Percentiles rank a stretch among this genome's conserved stretches.
phyloP scores from a whole-genome alignment of 2,888 invertebrate genomes.

The Athetis lepigone region DNA sequence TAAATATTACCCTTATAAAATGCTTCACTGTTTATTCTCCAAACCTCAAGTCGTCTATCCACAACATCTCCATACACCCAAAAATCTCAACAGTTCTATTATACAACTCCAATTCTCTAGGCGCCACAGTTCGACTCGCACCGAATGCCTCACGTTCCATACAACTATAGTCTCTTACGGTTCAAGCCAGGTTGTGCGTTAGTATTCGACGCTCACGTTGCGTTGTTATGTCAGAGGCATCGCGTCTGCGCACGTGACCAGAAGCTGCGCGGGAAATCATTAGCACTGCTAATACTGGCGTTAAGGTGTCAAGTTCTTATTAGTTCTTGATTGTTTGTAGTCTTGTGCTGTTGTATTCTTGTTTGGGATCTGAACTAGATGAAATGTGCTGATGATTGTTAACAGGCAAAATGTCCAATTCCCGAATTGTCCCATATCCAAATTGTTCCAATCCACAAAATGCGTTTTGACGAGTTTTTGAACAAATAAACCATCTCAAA shows the following conservation, averaged over 20 bases:
- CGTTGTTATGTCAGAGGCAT: conserved; percentile 45
- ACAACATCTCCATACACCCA: background rate
- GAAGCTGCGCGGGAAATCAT: conserved; percentile 35
- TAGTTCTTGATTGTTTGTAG: conserved; percentile 3
- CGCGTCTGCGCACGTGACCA: conserved; percentile 50
- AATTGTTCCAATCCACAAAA: too few relatives aligned
- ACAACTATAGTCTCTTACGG: background rate
- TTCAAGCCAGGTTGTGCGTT: conserved; percentile 41
- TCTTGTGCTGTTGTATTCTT: background rate
- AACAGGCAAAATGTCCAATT: too few relatives aligned
- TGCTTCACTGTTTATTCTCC: too few relatives aligned
- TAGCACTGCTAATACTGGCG: conserved; percentile 27
- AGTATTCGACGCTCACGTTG: conserved; percentile 28
- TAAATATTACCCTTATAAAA: too few relatives aligned
- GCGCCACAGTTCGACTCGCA: conserved; percentile 8
- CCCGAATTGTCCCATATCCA: too few relatives aligned
- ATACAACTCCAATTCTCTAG: background rate
- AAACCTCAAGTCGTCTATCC: too few relatives aligned
- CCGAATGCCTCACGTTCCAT: conserved; percentile 6
- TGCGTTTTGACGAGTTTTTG: too few relatives aligned
- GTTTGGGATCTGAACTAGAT: too few relatives aligned
- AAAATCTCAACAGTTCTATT: conserved; percentile 1
- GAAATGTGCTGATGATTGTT: too few relatives aligned
- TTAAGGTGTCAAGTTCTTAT: conserved; percentile 12
- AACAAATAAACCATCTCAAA: too few relatives aligned